These are phyloP conservation scores for Acholoe squamosa DNA, from an alignment of 2,888 invertebrate species.

Conservation along the genomic window DNA sequence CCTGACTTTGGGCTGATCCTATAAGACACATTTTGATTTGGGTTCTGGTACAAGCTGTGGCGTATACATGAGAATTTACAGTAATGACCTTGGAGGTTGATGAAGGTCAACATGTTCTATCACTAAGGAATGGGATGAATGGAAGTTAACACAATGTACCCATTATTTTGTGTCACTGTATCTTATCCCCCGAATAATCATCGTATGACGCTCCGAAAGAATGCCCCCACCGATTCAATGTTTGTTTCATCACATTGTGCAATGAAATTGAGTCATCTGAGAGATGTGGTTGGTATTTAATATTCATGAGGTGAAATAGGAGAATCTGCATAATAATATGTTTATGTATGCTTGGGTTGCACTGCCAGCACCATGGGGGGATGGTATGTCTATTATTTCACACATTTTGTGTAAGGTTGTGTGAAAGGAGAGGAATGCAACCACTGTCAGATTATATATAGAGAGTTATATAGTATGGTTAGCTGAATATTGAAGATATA, in stretches of 20 bases:
- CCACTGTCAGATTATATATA: not conserved
- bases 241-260: not conserved
- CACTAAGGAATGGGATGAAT: too few species aligned
- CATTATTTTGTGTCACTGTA: too few species aligned
- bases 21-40: too few species aligned
- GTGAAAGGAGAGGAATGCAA: not conserved
- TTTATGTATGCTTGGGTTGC: not conserved
- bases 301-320: not conserved
- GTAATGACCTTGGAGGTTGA: too few species aligned
- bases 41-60: too few species aligned
- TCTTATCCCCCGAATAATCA: too few species aligned
- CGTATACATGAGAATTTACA: too few species aligned
- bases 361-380: not conserved
- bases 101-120: too few species aligned
- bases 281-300: slow-evolving; percentile 16
- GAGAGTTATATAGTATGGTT: not conserved
- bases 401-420: not conserved
- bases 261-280: not conserved
- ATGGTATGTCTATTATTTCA: not conserved
- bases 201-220: too few species aligned
- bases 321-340: not conserved
- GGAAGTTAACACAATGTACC: too few species aligned
- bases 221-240: not conserved
- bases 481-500: not conserved
- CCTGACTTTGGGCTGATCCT: too few species aligned